Percentiles rank a stretch among this genome's conserved stretches.
phyloP scores from a whole-genome alignment of 1,140 invertebrate genomes.

The Drosophila lacertosa region DNA sequence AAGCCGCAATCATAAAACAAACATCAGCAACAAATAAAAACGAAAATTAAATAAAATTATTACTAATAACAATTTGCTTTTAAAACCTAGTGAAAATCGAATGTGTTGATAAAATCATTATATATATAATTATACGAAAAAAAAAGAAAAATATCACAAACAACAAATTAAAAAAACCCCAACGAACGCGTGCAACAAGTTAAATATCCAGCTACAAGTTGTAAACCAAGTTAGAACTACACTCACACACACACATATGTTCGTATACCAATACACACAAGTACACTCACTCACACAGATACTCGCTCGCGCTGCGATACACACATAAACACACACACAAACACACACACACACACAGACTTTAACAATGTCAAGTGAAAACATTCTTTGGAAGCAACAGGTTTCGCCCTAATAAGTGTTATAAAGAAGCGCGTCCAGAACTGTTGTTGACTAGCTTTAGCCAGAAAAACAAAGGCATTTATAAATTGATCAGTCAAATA shows the following conservation, averaged over 20 bases:
- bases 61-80: slow-evolving; percentile 45
- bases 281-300: slow-evolving; percentile 10
- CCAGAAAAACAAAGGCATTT: slow-evolving; percentile 15
- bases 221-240: slow-evolving; percentile 75
- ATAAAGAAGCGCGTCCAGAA: slow-evolving; percentile 68
- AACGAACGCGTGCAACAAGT: slow-evolving; percentile 74
- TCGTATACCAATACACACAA: slow-evolving; percentile 35
- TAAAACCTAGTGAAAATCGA: slow-evolving; percentile 51
- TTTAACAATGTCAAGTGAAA: slow-evolving; percentile 81
- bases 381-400: slow-evolving; percentile 82
- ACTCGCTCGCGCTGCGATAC: slow-evolving; percentile 9
- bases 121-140: slow-evolving; percentile 42
- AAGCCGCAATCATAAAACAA: too few species aligned
- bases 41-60: slow-evolving; percentile 17
- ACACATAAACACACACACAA: slow-evolving; percentile 34
- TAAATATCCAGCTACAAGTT: slow-evolving; percentile 70
- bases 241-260: slow-evolving; percentile 40
- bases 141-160: slow-evolving; percentile 40
- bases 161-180: slow-evolving; percentile 41
- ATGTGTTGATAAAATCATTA: slow-evolving; percentile 46
- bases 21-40: too few species aligned
- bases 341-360: slow-evolving; percentile 40
- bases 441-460: slow-evolving; percentile 33
- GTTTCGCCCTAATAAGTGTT: slow-evolving; percentile 78
- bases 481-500: background rate